Percentiles rank a stretch among this genome's conserved stretches.
Evolutionary conservation across 1,140 invertebrate species (phyloP).

Genomic region (Pogonus chalceus): DNA sequence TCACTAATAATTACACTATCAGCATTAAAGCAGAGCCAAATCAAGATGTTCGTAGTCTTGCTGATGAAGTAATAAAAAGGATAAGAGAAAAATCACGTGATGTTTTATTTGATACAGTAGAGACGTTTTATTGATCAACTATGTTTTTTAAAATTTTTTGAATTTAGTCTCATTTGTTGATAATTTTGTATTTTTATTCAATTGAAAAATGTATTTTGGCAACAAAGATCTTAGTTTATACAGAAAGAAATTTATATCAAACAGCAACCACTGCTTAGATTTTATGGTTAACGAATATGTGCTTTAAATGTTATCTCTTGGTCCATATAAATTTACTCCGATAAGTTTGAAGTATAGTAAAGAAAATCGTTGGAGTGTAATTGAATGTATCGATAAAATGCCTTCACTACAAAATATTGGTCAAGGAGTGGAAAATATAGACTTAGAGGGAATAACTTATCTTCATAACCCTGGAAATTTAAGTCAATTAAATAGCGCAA

Average conservation of each 20-base stretch:
- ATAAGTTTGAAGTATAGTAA: neutral
- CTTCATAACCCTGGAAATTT: neutral
- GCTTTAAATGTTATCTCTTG: too few relatives aligned
- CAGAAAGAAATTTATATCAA: too few relatives aligned
- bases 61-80: slow-evolving; percentile 8
- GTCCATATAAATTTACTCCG: neutral
- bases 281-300: too few relatives aligned
- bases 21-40: neutral
- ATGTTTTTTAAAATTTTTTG: too few relatives aligned
- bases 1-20: slow-evolving; percentile 1
- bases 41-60: neutral
- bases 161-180: too few relatives aligned
- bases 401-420: slow-evolving; percentile 6
- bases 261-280: too few relatives aligned
- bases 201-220: too few relatives aligned
- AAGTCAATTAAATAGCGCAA: neutral
- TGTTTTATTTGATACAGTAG: neutral
- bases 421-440: slow-evolving; percentile 1
- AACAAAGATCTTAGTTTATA: too few relatives aligned
- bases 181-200: too few relatives aligned
- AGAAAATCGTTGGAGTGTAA: slow-evolving; percentile 1
- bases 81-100: slow-evolving; percentile 1
- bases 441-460: slow-evolving; percentile 2
- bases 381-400: slow-evolving; percentile 7
- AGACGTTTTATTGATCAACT: neutral